phyloP scores from a whole-genome alignment of 2,888 invertebrate species.

The Aplocera efformata region DNA sequence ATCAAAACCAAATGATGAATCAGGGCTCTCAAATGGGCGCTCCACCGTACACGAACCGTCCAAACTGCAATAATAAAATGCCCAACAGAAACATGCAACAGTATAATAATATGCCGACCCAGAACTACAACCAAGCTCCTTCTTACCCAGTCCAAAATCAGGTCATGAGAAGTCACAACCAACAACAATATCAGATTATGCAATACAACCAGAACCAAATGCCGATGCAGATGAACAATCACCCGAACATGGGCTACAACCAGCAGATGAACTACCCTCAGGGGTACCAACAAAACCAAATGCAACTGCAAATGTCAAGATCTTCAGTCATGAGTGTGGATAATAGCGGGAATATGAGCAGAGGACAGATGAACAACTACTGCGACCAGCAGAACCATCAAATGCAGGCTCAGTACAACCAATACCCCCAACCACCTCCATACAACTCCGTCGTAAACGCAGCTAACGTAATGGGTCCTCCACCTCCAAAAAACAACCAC shows the following conservation, averaged over 20 bases:
- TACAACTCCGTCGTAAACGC: conserved; percentile 67
- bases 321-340: conserved; percentile 75
- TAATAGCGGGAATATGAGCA: conserved; percentile 65
- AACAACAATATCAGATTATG: conserved; percentile 63
- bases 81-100: conserved; percentile 46
- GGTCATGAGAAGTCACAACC: conserved; percentile 48
- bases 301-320: conserved; percentile 68
- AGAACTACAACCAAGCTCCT: conserved; percentile 57
- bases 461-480: conserved; percentile 70
- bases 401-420: conserved; percentile 59
- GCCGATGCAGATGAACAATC: conserved; percentile 48
- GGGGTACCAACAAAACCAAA: conserved; percentile 58
- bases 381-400: conserved; percentile 59
- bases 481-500: conserved; percentile 72
- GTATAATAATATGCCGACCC: conserved; percentile 48
- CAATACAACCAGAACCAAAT: conserved; percentile 63
- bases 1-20: conserved; percentile 46
- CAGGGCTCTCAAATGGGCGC: conserved; percentile 42
- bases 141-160: conserved; percentile 60
- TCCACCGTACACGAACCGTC: conserved; percentile 49
- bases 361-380: conserved; percentile 63
- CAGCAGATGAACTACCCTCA: conserved; percentile 62
- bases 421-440: conserved; percentile 66
- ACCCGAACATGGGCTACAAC: conserved; percentile 54
- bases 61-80: conserved; percentile 55